Conservation (phyloP, 2,888 invertebrate genomes). For the Syritta pipiens region DNA sequence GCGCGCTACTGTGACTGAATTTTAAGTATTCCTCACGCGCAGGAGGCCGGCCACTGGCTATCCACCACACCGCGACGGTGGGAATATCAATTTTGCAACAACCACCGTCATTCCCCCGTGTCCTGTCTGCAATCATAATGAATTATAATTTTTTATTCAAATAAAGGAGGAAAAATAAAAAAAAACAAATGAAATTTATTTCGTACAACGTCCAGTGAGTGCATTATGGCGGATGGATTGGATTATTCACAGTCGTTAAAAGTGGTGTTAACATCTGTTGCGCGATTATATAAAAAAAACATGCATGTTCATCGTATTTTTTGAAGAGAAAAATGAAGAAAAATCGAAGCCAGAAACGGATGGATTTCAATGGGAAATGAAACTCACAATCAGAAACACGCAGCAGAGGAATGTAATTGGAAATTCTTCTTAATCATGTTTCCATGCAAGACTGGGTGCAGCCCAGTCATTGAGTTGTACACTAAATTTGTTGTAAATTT, state of each 20-base stretch:
- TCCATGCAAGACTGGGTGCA: background rate
- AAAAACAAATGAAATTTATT: slow-evolving; percentile 45
- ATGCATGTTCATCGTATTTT: too few species aligned
- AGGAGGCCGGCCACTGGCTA: slow-evolving; percentile 8
- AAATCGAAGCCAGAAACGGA: background rate
- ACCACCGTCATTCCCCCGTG: too few species aligned
- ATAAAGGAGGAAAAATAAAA: slow-evolving; percentile 26
- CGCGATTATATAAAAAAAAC: slow-evolving; percentile 16
- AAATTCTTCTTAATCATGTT: background rate
- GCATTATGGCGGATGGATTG: slow-evolving; percentile 59
- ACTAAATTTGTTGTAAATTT: too few species aligned
- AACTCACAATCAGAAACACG: background rate
- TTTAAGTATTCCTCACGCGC: slow-evolving; percentile 18
- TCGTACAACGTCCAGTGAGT: slow-evolving; percentile 47
- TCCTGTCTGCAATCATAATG: slow-evolving; percentile 41
- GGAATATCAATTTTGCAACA: slow-evolving; percentile 37
- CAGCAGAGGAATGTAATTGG: slow-evolving; percentile 15
- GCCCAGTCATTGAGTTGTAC: background rate
- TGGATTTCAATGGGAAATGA: slow-evolving; percentile 8
- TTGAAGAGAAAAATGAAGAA: slow-evolving; percentile 17
- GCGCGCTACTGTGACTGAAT: slow-evolving; percentile 17
- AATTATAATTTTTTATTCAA: slow-evolving; percentile 57
- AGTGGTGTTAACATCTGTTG: slow-evolving; percentile 61
- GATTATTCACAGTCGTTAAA: slow-evolving; percentile 55
- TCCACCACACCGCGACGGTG: background rate